phyloP scores from a whole-genome alignment of 1,140 invertebrate species.

The Tetranychus cinnabarinus region DNA sequence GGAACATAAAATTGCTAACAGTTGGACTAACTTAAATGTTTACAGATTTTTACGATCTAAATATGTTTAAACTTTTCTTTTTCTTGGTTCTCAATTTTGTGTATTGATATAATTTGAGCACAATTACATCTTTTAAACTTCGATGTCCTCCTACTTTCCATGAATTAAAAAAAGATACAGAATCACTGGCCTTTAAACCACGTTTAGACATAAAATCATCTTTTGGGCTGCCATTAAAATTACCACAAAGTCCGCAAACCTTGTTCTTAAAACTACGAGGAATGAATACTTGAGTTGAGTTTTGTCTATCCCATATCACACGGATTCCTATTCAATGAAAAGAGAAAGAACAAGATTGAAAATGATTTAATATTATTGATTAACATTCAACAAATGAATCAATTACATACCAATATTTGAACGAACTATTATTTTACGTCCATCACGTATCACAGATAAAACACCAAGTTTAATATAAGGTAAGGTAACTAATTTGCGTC shows the following conservation, averaged over 20 bases:
- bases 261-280: slow-evolving; percentile 47
- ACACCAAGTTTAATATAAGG: slow-evolving; percentile 29
- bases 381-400: background rate
- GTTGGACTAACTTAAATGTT: no score
- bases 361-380: background rate
- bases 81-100: no score
- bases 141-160: slow-evolving; percentile 11
- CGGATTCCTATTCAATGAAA: background rate
- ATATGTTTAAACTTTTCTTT: no score
- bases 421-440: slow-evolving; percentile 21
- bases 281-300: slow-evolving; percentile 21
- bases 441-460: slow-evolving; percentile 20
- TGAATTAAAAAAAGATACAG: slow-evolving; percentile 13
- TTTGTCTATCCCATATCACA: background rate
- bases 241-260: slow-evolving; percentile 74
- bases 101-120: no score
- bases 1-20: no score
- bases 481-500: slow-evolving; percentile 40
- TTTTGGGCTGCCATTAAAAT: slow-evolving; percentile 55
- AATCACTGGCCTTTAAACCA: slow-evolving; percentile 32
- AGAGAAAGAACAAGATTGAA: background rate
- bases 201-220: slow-evolving; percentile 35
- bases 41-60: no score
- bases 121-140: no score
- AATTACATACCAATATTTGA: slow-evolving; percentile 19